Conservation (phyloP, 2,797 vertebrate genomes). For the Argentina silus region DNA sequence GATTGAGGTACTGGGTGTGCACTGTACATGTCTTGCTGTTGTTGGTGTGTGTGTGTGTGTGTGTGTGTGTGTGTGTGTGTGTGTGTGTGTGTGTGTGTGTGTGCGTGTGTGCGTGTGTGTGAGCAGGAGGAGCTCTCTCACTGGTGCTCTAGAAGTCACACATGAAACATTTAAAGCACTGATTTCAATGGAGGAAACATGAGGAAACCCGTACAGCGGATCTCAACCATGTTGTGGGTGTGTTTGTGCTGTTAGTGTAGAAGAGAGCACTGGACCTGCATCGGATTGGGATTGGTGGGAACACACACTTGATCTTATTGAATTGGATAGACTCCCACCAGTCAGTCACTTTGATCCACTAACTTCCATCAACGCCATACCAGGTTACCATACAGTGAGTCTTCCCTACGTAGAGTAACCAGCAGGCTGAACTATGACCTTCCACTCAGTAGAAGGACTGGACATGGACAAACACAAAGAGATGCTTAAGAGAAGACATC, state of each 20-base stretch:
- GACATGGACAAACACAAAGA: too few species aligned
- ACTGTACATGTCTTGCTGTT: conserved; percentile 3
- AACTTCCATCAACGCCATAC: not conserved
- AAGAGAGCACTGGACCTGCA: not conserved
- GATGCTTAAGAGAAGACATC: not conserved
- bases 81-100: too few species aligned
- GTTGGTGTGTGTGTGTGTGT: conserved; percentile 34
- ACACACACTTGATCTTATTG: not conserved
- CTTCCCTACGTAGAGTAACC: too few species aligned
- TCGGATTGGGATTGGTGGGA: not conserved
- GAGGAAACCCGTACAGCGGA: not conserved
- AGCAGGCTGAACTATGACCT: too few species aligned
- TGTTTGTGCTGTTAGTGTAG: not conserved
- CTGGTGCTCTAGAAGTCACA: not conserved
- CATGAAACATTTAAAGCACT: not conserved
- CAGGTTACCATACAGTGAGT: too few species aligned
- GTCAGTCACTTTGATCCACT: conserved; percentile 1
- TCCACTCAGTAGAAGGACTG: too few species aligned
- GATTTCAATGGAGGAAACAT: not conserved
- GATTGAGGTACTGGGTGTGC: too few species aligned
- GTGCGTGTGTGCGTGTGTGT: too few species aligned
- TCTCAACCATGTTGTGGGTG: not conserved
- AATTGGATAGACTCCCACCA: not conserved
- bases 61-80: too few species aligned
- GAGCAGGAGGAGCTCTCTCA: too few species aligned